A percentile compares a stretch with the other conserved stretches of the same genome.
Evolutionary conservation across 2,113 vertebrate species (phyloP).

Genomic region (Fukomys damarensis): DNA sequence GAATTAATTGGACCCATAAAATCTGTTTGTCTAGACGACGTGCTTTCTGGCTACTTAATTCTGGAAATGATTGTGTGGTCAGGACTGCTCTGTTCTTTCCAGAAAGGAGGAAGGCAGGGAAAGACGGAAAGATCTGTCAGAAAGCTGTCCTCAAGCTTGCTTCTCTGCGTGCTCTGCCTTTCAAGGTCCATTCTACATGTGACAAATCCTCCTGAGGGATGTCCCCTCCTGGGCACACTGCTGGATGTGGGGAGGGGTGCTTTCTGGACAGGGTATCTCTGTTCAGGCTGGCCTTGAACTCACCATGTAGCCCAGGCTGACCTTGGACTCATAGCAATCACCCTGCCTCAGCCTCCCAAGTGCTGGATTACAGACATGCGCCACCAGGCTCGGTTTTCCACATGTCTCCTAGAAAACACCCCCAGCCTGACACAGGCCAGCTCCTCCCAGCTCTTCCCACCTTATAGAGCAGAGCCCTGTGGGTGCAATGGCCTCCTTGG

Average conservation of each 20-base stretch:
- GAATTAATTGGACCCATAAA: slow-evolving; percentile 77
- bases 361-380: not conserved
- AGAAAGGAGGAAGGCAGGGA: not conserved
- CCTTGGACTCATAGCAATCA: not conserved
- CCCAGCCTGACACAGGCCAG: not conserved
- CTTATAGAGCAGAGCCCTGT: not conserved
- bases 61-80: not conserved
- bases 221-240: not conserved
- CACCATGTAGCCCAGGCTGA: not conserved
- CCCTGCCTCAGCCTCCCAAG: not conserved
- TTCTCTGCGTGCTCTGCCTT: not conserved
- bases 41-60: slow-evolving; percentile 71
- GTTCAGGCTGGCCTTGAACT: not conserved
- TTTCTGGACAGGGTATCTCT: not conserved
- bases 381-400: not conserved
- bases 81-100: not conserved
- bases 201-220: not conserved
- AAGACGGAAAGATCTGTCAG: not conserved
- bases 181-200: not conserved
- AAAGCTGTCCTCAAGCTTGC: not conserved
- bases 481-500: not conserved
- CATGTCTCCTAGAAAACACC: not conserved
- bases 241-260: fast-evolving
- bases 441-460: not conserved
- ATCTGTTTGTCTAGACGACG: slow-evolving; percentile 79